Evolutionary conservation across 2,888 invertebrate species (phyloP).

Genomic region (Alsophila aescularia): DNA sequence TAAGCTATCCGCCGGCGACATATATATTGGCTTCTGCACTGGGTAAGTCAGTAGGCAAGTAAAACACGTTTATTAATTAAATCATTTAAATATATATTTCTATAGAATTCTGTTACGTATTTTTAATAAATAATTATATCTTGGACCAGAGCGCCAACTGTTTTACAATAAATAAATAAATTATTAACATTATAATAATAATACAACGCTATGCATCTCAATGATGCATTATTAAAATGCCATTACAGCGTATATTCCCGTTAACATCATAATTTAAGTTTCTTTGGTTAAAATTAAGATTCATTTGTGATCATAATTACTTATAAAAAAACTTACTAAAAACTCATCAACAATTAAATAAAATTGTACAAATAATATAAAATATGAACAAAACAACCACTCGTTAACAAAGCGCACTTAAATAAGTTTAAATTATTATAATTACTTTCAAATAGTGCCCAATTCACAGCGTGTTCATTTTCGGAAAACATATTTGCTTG

Average conservation of each 20-base stretch:
- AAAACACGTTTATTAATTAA: constrained; percentile 63
- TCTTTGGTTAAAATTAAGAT: constrained; percentile 74
- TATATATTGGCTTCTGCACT: no score
- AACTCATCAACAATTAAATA: constrained; percentile 61
- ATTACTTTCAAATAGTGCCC: not conserved
- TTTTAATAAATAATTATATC: constrained; percentile 56
- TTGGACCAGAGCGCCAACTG: constrained; percentile 13
- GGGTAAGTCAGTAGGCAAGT: constrained; percentile 40
- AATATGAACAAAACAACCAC: constrained; percentile 57
- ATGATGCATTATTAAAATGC: constrained; percentile 47
- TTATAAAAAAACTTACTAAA: constrained; percentile 33
- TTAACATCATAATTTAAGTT: constrained; percentile 47
- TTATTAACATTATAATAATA: constrained; percentile 50
- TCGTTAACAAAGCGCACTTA: constrained; percentile 45
- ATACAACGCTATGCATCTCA: constrained; percentile 51
- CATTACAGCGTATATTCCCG: constrained; percentile 51
- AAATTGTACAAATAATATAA: constrained; percentile 53
- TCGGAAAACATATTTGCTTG: not conserved
- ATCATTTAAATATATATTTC: constrained; percentile 77
- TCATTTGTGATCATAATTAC: constrained; percentile 51
- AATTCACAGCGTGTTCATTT: not conserved
- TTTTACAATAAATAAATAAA: constrained; percentile 35
- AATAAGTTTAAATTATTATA: not conserved
- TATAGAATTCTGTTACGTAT: constrained; percentile 76
- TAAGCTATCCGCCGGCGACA: no score